Evolutionary conservation across 2,888 invertebrate species (phyloP), one percentile per base, ranked within the genome.

Genomic region (Coleophora flavipennella): DNA sequence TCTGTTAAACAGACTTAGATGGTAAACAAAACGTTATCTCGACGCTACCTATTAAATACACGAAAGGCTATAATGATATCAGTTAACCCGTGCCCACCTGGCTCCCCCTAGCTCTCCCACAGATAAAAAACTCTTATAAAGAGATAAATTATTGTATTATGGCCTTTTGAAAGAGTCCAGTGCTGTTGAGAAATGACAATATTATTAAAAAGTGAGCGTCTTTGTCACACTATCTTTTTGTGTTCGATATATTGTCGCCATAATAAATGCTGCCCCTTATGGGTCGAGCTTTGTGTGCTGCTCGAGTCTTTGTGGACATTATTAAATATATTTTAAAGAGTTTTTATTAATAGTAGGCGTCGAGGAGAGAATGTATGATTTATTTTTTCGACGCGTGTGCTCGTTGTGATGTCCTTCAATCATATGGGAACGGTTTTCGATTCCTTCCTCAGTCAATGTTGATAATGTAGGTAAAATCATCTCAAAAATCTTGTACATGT

Each of bases 101-200:
- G 80, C 62, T 54, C 58, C 50, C 59, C 59, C 54, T 47, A 40
- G 60, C 68, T 69, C 75, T 78, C 81, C 70, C 79, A 79, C 76
- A 70, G 71, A 72, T 67, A 77, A 81, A 59, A 81, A 77, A 74
- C 69, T 74, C 66, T 80, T 84, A 84, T 84, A 81, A 81, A 84
- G 83, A 84, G 67, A 84, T 84, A 84, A 84, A 84, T 84, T 84
- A 84, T 84, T 80, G 66, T 77, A 63, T 84, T 83, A 84, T 84
- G 67, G 83, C 69, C 80, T 83, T 84, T 84, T 84, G 84, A 84
- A 83, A 83, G 84, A 84, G 83, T 83, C 81, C 84, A 84, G 71
- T 83, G 75, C 81, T 81, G 84, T 75, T 84, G 81, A 84, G 84
- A 84, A 84, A 84, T 84, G 84, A 84, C 83, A 81, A 81, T 84